Evolutionary conservation across 2,797 vertebrate genomes (phyloP), one percentile per base, ranked within the genome.

Genomic region (Ctenopoma kingsleyae): DNA sequence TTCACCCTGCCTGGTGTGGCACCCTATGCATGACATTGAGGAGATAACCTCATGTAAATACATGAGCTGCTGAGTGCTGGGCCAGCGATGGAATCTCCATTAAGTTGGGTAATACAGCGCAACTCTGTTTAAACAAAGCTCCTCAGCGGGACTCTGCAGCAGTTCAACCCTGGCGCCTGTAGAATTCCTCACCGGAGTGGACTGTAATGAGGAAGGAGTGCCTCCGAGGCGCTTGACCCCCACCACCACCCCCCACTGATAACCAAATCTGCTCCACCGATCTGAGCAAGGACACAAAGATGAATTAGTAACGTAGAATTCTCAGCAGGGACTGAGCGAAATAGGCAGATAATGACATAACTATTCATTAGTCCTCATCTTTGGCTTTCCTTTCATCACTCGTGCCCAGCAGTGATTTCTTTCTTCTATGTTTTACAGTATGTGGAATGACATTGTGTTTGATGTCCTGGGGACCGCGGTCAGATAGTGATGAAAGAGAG

Each of bases 261-360:
- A 67, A 73, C 76, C 60, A 73, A 82, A 82, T 84, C 80, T 74
- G 65, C 82, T 51, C 32, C 65, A 22, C 50, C 30, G 56, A 85
- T 83, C 71, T 62, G 59, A 71, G 74, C 74, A 87, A 89, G 77
- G 86, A 84, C 80, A 81, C 79, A 52, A 46, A 77, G 76, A 85
- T 74, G 59, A 84, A 79, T 80, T 75, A 85, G 61, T 67, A 13
- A 52, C 4, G 23, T 60, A 64, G 68, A 83, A 73, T 48, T 72
- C 60, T 58, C 87, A 80, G 86, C 40, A 25, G 82, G 76, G 70
- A 40, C 59, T 0, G 25, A 76, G 49, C 38, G 56, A 75, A 73
- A 81, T 44, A 52, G 59, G 53, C 52, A 54, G 62, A 84, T 81
- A 89, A 86, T 87, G 81, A 81, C 79, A 86, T 74, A 78, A 78